These are phyloP conservation scores for Heteronetta atricapilla DNA, from an alignment of 2,113 vertebrate genomes.

Conservation along the genomic window DNA sequence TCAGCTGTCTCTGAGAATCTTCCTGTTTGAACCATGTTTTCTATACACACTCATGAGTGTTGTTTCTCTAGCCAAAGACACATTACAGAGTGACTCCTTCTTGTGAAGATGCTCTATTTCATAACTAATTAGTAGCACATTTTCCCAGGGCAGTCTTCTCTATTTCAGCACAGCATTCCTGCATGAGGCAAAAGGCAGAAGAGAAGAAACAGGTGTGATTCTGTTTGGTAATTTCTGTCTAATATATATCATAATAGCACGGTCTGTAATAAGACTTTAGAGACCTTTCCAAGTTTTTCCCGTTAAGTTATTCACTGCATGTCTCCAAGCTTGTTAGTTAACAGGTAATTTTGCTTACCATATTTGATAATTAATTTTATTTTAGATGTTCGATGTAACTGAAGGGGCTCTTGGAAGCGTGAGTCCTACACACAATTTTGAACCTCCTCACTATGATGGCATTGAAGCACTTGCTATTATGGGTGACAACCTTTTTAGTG, in stretches of 20 bases:
- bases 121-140: background rate
- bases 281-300: background rate
- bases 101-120: background rate
- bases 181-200: background rate
- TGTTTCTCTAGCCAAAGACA: background rate
- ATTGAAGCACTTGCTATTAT: constrained; percentile 88
- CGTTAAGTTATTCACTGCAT: background rate
- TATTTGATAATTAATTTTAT: background rate
- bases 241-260: background rate
- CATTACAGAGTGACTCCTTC: background rate
- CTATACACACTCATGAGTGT: background rate
- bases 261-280: background rate
- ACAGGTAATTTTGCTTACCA: background rate
- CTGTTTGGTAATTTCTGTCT: background rate
- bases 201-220: background rate
- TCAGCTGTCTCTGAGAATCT: background rate
- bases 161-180: background rate
- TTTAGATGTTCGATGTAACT: constrained; percentile 93
- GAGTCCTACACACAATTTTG: constrained; percentile 86
- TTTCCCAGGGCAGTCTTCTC: background rate
- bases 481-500: constrained; percentile 89
- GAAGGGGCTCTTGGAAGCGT: constrained; percentile 92
- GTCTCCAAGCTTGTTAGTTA: background rate
- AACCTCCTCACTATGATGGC: constrained; percentile 90
- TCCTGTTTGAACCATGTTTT: background rate